Evolutionary conservation across 2,113 vertebrate genomes (phyloP).

Genomic region (Clarias gariepinus): DNA sequence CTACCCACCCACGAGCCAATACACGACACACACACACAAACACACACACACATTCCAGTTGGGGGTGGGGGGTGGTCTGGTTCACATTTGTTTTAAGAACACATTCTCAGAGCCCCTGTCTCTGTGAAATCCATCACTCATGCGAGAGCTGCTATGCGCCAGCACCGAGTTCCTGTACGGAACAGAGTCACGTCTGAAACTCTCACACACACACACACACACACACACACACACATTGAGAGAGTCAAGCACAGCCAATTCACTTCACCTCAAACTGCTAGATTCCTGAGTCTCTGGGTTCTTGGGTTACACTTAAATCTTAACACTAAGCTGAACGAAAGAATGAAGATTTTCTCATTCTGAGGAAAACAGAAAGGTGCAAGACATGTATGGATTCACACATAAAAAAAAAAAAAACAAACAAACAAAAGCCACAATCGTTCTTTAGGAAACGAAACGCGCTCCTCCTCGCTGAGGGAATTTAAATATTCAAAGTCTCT

Average conservation of each 20-base stretch:
- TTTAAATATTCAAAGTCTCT: not conserved
- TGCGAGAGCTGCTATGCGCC: constrained; percentile 41
- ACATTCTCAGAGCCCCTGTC: constrained; percentile 43
- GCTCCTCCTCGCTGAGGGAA: not conserved
- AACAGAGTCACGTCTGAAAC: constrained; percentile 33
- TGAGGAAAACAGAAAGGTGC: not conserved
- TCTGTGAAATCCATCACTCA: constrained; percentile 42
- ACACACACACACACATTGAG: constrained; percentile 11
- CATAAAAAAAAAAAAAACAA: not conserved
- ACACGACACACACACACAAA: constrained; percentile 35
- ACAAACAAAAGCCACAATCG: too few species aligned
- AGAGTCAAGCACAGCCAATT: not conserved
- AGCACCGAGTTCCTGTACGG: constrained; percentile 28
- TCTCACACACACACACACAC: constrained; percentile 2
- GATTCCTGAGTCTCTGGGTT: not conserved
- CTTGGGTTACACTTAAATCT: constrained; percentile 1
- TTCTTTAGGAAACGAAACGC: not conserved
- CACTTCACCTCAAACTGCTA: not conserved
- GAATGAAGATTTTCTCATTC: not conserved
- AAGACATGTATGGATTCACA: not conserved
- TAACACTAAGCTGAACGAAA: not conserved
- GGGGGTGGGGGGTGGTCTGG: constrained; percentile 35
- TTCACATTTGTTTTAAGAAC: constrained; percentile 57
- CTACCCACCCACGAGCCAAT: constrained; percentile 60
- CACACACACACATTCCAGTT: constrained; percentile 49